Conservation (phyloP, 2,888 invertebrate genomes). For the Ctenicera cuprea region DNA sequence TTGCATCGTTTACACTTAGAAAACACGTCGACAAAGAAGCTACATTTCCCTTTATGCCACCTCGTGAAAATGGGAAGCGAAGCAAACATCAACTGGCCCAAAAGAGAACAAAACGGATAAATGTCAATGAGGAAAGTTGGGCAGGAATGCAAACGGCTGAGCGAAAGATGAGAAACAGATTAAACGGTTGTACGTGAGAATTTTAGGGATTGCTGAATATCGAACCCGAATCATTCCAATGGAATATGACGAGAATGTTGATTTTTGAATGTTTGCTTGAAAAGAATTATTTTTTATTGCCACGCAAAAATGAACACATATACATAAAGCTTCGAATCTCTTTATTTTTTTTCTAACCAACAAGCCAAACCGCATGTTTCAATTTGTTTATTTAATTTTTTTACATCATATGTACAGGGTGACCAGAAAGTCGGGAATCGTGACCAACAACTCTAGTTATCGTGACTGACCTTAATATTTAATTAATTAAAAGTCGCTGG, state of each 20-base stretch:
- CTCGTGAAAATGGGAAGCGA: constrained; percentile 28
- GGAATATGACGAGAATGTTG: constrained; percentile 66
- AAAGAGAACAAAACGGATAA: constrained; percentile 49
- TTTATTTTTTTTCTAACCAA: background rate
- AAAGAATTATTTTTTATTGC: constrained; percentile 15
- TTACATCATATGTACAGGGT: too few species aligned
- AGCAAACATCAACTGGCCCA: constrained; percentile 35
- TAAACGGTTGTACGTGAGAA: constrained; percentile 69
- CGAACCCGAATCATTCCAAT: constrained; percentile 58
- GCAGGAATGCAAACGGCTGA: constrained; percentile 56
- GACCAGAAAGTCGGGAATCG: too few species aligned
- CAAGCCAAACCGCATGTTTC: too few species aligned
- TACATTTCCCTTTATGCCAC: constrained; percentile 23
- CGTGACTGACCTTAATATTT: too few species aligned
- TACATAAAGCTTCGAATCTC: background rate
- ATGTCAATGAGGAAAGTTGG: constrained; percentile 50
- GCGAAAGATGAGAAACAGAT: constrained; percentile 68
- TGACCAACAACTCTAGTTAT: too few species aligned
- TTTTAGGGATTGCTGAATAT: constrained; percentile 69
- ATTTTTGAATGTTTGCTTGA: constrained; percentile 55
- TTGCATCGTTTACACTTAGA: constrained; percentile 11
- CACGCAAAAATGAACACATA: constrained; percentile 20
- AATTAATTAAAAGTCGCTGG: too few species aligned
- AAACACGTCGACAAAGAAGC: constrained; percentile 25
- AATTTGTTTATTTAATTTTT: too few species aligned